Evolutionary conservation across 1,140 invertebrate genomes (phyloP), one percentile per base, ranked within the genome.

Genomic region (Diachasmimorpha longicaudata): DNA sequence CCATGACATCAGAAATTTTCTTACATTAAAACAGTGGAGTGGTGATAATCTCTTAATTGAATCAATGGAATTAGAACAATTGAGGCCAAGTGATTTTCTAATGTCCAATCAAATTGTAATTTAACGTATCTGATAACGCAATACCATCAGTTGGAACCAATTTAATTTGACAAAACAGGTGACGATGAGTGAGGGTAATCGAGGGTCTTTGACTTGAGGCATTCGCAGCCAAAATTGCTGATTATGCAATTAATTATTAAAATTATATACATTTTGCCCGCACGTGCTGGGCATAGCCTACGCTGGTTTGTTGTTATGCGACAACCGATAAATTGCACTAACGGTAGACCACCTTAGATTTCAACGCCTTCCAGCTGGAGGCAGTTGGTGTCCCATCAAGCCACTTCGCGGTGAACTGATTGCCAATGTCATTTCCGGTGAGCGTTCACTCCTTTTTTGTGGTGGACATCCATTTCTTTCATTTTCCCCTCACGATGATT

Each of bases 341-440:
- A 63, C 58, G 58, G 58, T 63, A 63, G 58, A 63, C 19, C 58
- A 63, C 58, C 23, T 6, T 63, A 52, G 58, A 14, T 63, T 63
- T 25, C 58, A 63, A 63, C 58, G 58, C 58, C 58, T 63, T 13
- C 58, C 58, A 63, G 21, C 58, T 63, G 58, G 58, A 63, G 58
- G 58, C 58, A 63, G 10, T 63, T 19, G 21, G 58, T 19, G 58
- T 23, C 58, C 58, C 58, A 63, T 63, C 48, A 52, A 19, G 11
- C 13, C 21, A 10, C 58, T 63, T 19, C 48, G 48, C 58, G 58
- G 58, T 63, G 23, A 25, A 63, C 19, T 63, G 58, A 63, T 63
- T 63, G 23, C 58, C 23, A 63, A 63, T 25, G 58, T 23, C 23
- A 63, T 63, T 63, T 63, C 58, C 58, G 58, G 19, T 63, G 58